phyloP scores from a whole-genome alignment of 2,888 invertebrate genomes.

The Pterostichus niger region DNA sequence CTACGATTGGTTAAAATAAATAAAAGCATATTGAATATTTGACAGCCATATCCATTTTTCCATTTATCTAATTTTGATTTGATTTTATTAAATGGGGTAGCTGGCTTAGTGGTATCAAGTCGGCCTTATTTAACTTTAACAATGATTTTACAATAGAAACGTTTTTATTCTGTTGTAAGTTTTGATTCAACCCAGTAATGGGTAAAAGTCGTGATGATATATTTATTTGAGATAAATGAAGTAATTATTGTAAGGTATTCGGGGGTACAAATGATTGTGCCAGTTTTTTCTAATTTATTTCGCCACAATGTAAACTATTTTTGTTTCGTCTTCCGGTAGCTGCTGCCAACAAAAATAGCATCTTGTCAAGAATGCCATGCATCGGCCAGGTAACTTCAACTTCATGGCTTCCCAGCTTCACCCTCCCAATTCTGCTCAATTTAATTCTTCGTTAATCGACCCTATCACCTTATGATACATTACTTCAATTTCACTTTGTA shows the following conservation, averaged over 20 bases:
- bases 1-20: no score
- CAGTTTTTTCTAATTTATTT: slow-evolving; percentile 62
- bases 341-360: slow-evolving; percentile 61
- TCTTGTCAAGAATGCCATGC: slow-evolving; percentile 40
- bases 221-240: slow-evolving; percentile 14
- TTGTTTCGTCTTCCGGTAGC: slow-evolving; percentile 54
- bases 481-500: slow-evolving; percentile 48
- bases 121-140: no score
- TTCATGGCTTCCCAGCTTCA: slow-evolving; percentile 14
- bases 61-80: no score
- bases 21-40: no score
- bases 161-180: no score
- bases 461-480: slow-evolving; percentile 43
- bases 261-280: slow-evolving; percentile 53
- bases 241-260: slow-evolving; percentile 20
- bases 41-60: no score
- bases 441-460: slow-evolving; percentile 54
- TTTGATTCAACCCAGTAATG: no score
- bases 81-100: no score
- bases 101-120: no score
- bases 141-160: no score
- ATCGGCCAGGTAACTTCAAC: slow-evolving; percentile 52
- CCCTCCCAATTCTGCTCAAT: slow-evolving; percentile 45
- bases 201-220: no score
- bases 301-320: slow-evolving; percentile 57